phyloP scores from a whole-genome alignment of 1,140 invertebrate genomes.

The Drosophila lacteicornis region DNA sequence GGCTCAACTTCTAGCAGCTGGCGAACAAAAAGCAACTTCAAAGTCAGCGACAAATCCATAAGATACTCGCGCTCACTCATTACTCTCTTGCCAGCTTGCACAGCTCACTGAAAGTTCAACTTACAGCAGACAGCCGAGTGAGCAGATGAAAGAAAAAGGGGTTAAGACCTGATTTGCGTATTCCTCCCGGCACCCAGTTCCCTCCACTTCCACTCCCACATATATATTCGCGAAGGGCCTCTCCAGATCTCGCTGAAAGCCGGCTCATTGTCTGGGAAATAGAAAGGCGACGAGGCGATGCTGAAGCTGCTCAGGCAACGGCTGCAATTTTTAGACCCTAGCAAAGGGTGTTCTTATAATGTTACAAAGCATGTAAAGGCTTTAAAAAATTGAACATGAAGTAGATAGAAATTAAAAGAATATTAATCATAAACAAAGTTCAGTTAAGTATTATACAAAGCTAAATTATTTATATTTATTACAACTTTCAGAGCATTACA shows the following conservation, averaged over 20 bases:
- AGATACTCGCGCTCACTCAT: constrained; percentile 51
- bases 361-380: no score
- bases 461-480: no score
- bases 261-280: constrained; percentile 66
- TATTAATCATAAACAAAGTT: not conserved
- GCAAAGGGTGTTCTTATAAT: not conserved
- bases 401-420: not conserved
- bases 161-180: constrained; percentile 78
- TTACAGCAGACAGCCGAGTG: constrained; percentile 52
- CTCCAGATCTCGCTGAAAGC: constrained; percentile 57
- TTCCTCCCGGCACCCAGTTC: constrained; percentile 8
- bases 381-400: not conserved
- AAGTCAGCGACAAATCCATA: constrained; percentile 64
- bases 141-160: constrained; percentile 64
- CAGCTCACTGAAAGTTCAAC: constrained; percentile 65
- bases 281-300: constrained; percentile 45
- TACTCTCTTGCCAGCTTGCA: constrained; percentile 50
- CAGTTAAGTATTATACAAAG: not conserved
- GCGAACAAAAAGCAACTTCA: constrained; percentile 42
- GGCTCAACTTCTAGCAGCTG: constrained; percentile 28
- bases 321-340: constrained; percentile 14
- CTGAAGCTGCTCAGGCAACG: constrained; percentile 11
- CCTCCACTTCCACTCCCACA: not conserved
- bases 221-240: constrained; percentile 45
- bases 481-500: not conserved